Evolutionary conservation across 2,113 vertebrate species (phyloP), one percentile per base, ranked within the genome.

Genomic region (Xyrauchen texanus): DNA sequence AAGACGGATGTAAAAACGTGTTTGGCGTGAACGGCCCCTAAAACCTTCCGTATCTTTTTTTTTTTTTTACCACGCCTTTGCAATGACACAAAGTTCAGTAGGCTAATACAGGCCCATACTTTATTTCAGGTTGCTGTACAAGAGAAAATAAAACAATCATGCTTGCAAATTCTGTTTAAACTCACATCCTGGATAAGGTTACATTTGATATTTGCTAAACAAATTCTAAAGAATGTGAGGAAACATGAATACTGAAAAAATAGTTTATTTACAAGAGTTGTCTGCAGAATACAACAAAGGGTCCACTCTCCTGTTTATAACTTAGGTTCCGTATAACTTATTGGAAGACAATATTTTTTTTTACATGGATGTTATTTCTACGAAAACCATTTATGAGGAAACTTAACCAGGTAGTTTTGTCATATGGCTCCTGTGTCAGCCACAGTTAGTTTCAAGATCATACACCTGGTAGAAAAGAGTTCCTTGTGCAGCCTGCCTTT

Each of bases 211-310:
- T 8, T 75, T 13, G 1, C 34, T 11, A 76, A 64, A 55, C 15
- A 76, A 65, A 46, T 13, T 44, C 53, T 45, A 15, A 76, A 65
- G 34, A 76, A 65, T 34, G 21, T 9, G 73, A 61, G n/a, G 58
- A 74, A 69, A 65, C 55, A 63, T 6, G 42, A 16, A 46, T 76
- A 76, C 47, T 84, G 81, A 80, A 86, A 85, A 91, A 91, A 91
- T 88, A 88, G 68, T 90, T 91, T 90, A 91, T 91, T 90, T 49
- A 67, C 78, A 84, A 78, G 82, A 11, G 83, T 79, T 77, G 64
- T 79, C 67, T 79, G 63, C 69, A 34, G 47, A 84, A 73, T 55
- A 81, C 64, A 81, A 3, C 1, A n/a, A 15, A 58, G 13, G 15
- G 13, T 13, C 6, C 8, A 15, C 55, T 46, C 60, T 42, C 49